Base-by-base conservation (phyloP, 2,113 vertebrate genomes). In the Atrichornis clamosus region DNA sequence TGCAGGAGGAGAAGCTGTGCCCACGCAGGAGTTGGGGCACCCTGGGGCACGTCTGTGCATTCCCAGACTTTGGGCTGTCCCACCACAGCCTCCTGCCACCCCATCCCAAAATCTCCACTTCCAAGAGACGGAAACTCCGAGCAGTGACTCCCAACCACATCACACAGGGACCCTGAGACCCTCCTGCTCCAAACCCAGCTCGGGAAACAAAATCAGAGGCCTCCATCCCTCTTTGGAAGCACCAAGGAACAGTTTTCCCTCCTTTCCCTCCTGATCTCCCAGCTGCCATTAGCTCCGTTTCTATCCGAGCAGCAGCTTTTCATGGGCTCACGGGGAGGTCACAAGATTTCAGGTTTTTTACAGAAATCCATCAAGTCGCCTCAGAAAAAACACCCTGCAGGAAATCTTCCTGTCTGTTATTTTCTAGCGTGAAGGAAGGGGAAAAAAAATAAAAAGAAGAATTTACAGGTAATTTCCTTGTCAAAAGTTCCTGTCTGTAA, bases 381-480 rank as follows among this genome's bases (percentile, higher is more conserved):
- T 89, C 50, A 49, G 47, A 6, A 49, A 47, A 65, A 63, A 11
- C 32, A 18, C 27, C 22, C 84, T 77, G 33, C 63, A 96, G 78
- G 62, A 96, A 91, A 92, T 69, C 41, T 93, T 78, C 76, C 83
- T 35, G 27, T 20, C 52, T 3, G 4, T 73, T 87, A 89, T 93
- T 92, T 79, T 73, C 75, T 64, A 73, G 62, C 69, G 70, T 68
- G 87, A 77, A 89, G 44, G 32, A 47, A 50, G 47, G 4, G 3
- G 4, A 23, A n/a, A 33, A 58, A 50, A 21, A 39, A 17, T 12
- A 77, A 53, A 37, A 58, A 78, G 60, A 77, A 89, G 84, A 95
- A 96, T 96, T 96, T 93, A 94, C 86, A 95, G 92, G 96, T 95
- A 97, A 97, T 97, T 97, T 97, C 97, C 97, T 95, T 94, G 97